Evolutionary conservation across 1,140 invertebrate genomes (phyloP).

Genomic region (Cyclargus thomasi): DNA sequence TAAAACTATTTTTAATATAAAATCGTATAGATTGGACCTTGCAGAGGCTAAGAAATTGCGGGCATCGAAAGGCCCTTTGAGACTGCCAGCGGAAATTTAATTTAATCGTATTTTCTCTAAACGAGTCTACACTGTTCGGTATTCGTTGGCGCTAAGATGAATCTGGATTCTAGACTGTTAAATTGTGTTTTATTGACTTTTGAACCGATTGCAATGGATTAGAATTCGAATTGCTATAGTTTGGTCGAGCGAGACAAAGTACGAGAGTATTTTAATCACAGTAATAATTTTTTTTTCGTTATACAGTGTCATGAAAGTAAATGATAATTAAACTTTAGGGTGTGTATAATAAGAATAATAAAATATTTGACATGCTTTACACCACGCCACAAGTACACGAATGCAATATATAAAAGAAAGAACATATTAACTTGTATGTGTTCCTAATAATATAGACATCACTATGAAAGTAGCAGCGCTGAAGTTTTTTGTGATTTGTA

Average conservation of each 20-base stretch:
- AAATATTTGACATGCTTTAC: too few species aligned
- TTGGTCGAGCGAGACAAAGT: neutral
- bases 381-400: too few species aligned
- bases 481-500: too few species aligned
- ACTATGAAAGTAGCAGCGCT: too few species aligned
- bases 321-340: too few species aligned
- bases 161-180: neutral
- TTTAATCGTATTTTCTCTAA: constrained; percentile 3
- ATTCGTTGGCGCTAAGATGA: neutral
- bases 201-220: neutral
- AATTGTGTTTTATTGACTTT: constrained; percentile 1
- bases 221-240: neutral
- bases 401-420: too few species aligned
- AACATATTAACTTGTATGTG: too few species aligned
- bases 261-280: too few species aligned
- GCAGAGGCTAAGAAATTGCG: neutral
- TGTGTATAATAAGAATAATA: too few species aligned
- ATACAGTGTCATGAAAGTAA: too few species aligned
- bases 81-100: neutral
- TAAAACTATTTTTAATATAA: constrained; percentile 4
- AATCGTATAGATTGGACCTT: neutral
- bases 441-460: too few species aligned
- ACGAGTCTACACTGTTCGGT: constrained; percentile 2
- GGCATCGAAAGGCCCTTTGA: neutral
- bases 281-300: too few species aligned